Percentiles rank a stretch among this genome's conserved stretches.
phyloP scores from a whole-genome alignment of 2,797 vertebrate species.

The Erpetoichthys calabaricus region DNA sequence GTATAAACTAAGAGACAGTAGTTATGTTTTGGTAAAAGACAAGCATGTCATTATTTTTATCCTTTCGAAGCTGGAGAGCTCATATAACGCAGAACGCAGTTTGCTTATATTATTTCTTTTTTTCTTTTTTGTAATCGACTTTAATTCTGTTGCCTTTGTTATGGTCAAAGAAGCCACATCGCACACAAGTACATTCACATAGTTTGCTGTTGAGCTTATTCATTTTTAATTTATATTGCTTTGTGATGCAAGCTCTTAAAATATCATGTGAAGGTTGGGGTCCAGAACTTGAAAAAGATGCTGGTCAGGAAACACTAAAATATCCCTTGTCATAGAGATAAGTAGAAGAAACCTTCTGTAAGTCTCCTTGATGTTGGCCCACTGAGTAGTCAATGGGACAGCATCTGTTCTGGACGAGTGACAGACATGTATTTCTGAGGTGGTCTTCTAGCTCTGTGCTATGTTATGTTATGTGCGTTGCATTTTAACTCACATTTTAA shows the following conservation, averaged over 20 bases:
- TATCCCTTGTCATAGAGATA: too few species aligned
- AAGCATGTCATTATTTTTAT: not conserved
- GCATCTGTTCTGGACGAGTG: too few species aligned
- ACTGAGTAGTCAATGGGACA: too few species aligned
- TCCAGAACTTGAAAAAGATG: not conserved
- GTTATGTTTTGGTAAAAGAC: not conserved
- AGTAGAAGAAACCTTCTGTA: too few species aligned
- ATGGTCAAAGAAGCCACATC: not conserved
- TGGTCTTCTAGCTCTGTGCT: too few species aligned
- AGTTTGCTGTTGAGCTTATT: not conserved
- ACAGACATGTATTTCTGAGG: too few species aligned
- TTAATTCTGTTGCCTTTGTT: constrained; percentile 1
- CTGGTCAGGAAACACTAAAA: too few species aligned
- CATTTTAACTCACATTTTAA: too few species aligned
- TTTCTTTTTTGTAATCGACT: not conserved
- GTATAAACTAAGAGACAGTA: not conserved
- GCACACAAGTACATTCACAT: not conserved
- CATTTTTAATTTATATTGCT: not conserved
- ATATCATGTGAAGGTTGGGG: not conserved
- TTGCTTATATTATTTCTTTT: too few species aligned
- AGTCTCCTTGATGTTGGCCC: too few species aligned
- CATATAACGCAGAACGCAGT: not conserved
- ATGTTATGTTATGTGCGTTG: too few species aligned
- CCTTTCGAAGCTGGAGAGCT: not conserved
- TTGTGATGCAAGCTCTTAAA: not conserved